Evolutionary conservation across 1,140 invertebrate species (phyloP).

Genomic region (Chrysoperla carnea): DNA sequence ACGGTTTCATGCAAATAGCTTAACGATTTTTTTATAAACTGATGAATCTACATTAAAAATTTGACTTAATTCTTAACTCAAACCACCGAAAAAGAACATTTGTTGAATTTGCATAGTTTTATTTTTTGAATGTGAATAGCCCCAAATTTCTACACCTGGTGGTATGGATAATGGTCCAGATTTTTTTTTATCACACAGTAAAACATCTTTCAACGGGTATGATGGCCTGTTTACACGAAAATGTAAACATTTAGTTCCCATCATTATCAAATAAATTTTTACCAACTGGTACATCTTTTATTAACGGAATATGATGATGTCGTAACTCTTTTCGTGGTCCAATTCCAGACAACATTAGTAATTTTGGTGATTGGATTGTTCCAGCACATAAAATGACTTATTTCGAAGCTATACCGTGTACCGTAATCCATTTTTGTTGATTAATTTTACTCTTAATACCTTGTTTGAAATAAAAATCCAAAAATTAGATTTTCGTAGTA

Average conservation of each 20-base stretch:
- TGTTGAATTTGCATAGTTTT: background rate
- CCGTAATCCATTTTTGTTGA: conserved; percentile 24
- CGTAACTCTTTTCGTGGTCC: conserved; percentile 47
- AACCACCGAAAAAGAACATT: background rate
- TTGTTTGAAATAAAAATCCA: too few relatives aligned
- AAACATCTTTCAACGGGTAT: conserved; percentile 25
- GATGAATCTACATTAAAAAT: too few relatives aligned
- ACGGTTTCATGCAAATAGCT: conserved; percentile 36
- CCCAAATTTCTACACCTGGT: background rate
- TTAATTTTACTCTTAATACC: conserved; percentile 42
- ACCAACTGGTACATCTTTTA: conserved; percentile 39
- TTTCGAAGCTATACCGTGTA: conserved; percentile 30
- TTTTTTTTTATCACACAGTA: conserved; percentile 7
- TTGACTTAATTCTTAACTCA: background rate
- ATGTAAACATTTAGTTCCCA: conserved; percentile 10
- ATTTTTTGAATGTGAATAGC: background rate
- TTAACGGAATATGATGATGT: conserved; percentile 34
- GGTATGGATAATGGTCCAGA: conserved; percentile 1
- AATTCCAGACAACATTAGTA: conserved; percentile 58
- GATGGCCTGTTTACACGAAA: background rate
- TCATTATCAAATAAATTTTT: conserved; percentile 47
- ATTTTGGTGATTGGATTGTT: conserved; percentile 44
- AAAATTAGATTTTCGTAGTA: too few relatives aligned
- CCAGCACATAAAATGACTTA: conserved; percentile 53
- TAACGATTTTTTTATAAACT: conserved; percentile 45